Evolutionary conservation across 2,113 vertebrate genomes (phyloP), one percentile per base, ranked within the genome.

Genomic region (Pteruthius melanotis): DNA sequence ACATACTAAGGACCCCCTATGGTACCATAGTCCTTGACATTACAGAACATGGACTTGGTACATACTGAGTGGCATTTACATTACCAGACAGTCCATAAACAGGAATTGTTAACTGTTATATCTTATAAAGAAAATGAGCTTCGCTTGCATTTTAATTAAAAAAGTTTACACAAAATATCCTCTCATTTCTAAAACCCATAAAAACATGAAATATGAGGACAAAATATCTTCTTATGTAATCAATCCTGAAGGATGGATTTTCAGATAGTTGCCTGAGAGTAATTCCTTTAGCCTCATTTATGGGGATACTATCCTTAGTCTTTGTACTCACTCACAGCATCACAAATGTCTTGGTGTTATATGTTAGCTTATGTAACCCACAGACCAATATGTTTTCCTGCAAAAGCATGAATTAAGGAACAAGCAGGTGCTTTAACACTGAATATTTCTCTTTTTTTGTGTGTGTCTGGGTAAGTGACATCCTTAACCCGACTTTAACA

Each of bases 1-100:
- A 91, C 95, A 96, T 97, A 82, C 64, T 96, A 96, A 96, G 87
- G 80, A 90, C 83, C 85, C 94, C 92, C 96, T 65, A 31, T 94
- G 42, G 76, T 68, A 76, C 49, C 72, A 84, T 69, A 94, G 92
- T 84, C 83, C 78, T 88, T 96, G 95, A 90, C 91, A 79, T 56
- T 69, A 76, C 57, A 57, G 66, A 57, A 68, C 47, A 75, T 60
- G 85, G 84, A 75, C 50, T 66, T 54, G 59, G 56, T 95, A 74
- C 47, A 39, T 57, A 60, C 11, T 10, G 45, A 84, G n/a, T 82
- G 83, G 20, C 64, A 91, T 92, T 89, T 83, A 71, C 47, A 39
- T 75, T 91, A 52, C 19, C 52, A 89, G 64, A 27, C 10, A 72
- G 86, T 39, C 75, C 61, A 53, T 82, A 56, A 13, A 33, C 10